Evolutionary conservation across 2,888 invertebrate genomes (phyloP).

Genomic region (Chrysotoxum bicinctum): DNA sequence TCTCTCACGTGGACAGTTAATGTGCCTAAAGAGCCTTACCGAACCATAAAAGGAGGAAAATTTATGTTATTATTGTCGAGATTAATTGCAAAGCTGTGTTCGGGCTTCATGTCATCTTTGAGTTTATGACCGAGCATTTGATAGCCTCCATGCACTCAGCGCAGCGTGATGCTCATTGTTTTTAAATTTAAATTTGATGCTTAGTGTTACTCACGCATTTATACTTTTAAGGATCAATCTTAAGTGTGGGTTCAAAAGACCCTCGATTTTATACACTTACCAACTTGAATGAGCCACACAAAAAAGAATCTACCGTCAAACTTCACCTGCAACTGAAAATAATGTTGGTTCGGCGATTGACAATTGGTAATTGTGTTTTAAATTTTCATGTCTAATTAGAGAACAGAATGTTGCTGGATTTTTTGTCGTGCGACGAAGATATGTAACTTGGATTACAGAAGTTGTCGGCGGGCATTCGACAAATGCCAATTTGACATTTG

Average conservation of each 20-base stretch:
- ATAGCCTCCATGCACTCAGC: slow-evolving; percentile 35
- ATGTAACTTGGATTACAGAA: background rate
- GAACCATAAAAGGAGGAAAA: slow-evolving; percentile 66
- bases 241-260: background rate
- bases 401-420: background rate
- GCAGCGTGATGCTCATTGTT: slow-evolving; percentile 22
- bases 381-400: background rate
- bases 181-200: slow-evolving; percentile 2
- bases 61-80: slow-evolving; percentile 70
- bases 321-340: background rate
- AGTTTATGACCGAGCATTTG: slow-evolving; percentile 54
- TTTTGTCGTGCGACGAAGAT: background rate
- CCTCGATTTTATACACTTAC: background rate
- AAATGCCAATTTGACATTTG: background rate
- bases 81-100: slow-evolving; percentile 73
- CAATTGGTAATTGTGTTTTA: background rate
- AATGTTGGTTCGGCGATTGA: background rate
- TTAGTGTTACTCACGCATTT: slow-evolving; percentile 36
- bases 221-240: background rate
- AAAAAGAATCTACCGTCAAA: background rate
- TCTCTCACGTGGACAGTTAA: slow-evolving; percentile 38
- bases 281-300: background rate
- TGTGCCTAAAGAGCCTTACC: slow-evolving; percentile 44
- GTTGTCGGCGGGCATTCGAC: background rate
- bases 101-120: slow-evolving; percentile 68